phyloP scores from a whole-genome alignment of 2,113 vertebrate species.

The Charina bottae region DNA sequence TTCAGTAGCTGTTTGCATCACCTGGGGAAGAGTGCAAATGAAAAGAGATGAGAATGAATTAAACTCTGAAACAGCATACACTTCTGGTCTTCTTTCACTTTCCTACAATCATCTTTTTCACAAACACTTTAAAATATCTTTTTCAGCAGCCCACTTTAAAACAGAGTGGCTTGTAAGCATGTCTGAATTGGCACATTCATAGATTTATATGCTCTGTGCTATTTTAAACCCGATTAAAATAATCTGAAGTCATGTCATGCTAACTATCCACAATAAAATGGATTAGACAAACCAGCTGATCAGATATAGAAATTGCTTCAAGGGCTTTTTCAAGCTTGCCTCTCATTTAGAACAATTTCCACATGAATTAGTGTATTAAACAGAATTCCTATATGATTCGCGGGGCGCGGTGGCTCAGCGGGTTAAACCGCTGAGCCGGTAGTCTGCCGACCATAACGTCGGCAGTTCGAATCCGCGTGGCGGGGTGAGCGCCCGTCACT shows the following conservation, averaged over 20 bases:
- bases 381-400: constrained; percentile 65
- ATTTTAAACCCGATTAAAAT: constrained; percentile 75
- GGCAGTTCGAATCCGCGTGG: too few relatives aligned
- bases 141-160: constrained; percentile 40
- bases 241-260: constrained; percentile 75
- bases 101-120: constrained; percentile 56
- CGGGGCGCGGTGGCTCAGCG: too few relatives aligned
- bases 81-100: constrained; percentile 51
- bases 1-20: constrained; percentile 37
- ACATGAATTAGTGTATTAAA: constrained; percentile 60
- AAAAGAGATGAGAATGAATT: neutral
- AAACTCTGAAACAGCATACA: neutral
- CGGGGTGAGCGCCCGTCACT: too few relatives aligned
- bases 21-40: neutral
- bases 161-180: constrained; percentile 71
- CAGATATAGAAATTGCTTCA: constrained; percentile 64
- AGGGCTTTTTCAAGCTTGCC: constrained; percentile 57
- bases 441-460: too few relatives aligned
- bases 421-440: too few relatives aligned
- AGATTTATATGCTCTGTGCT: constrained; percentile 69
- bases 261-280: constrained; percentile 71
- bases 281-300: constrained; percentile 75
- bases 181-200: constrained; percentile 69
- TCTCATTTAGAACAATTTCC: constrained; percentile 58
- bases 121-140: constrained; percentile 64